Conservation (phyloP, 1,140 invertebrate species). For the Drosophila nigromelanica region DNA sequence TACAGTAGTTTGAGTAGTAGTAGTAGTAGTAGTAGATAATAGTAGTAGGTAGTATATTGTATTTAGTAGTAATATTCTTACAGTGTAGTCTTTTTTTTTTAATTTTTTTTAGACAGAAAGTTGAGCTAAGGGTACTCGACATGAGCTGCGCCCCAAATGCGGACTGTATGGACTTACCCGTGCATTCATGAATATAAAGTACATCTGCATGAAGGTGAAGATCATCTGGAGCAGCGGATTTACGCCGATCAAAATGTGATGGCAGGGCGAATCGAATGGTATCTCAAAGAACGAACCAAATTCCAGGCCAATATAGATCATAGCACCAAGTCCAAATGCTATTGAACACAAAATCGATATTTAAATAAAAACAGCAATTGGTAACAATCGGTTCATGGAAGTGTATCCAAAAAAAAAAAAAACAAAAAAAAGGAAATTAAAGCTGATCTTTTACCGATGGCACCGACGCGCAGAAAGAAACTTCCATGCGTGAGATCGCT, state of each 20-base stretch:
- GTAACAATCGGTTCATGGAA: neutral
- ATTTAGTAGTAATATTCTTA: slow-evolving; percentile 57
- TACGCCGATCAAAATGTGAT: slow-evolving; percentile 94
- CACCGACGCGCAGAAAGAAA: slow-evolving; percentile 97
- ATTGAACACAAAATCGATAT: slow-evolving; percentile 61
- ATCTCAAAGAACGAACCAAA: slow-evolving; percentile 97
- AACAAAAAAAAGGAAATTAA: too few relatives aligned
- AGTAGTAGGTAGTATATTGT: slow-evolving; percentile 41
- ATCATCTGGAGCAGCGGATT: slow-evolving; percentile 97
- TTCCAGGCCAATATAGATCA: slow-evolving; percentile 98
- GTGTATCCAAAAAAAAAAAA: too few relatives aligned
- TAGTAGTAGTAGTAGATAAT: slow-evolving; percentile 38
- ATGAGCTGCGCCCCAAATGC: slow-evolving; percentile 1
- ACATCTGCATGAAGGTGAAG: slow-evolving; percentile 99
- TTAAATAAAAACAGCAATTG: neutral
- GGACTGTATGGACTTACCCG: slow-evolving; percentile 88
- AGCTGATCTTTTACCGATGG: slow-evolving; percentile 90
- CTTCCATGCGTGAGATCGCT: slow-evolving; percentile 97
- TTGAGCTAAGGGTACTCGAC: neutral
- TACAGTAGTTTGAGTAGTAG: slow-evolving; percentile 53
- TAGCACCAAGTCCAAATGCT: slow-evolving; percentile 98
- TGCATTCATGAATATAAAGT: slow-evolving; percentile 99
- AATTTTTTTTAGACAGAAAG: slow-evolving; percentile 23
- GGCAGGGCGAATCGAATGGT: slow-evolving; percentile 93
- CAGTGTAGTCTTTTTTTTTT: slow-evolving; percentile 54